A percentile compares a stretch with the other conserved stretches of the same genome.
These are phyloP conservation scores for Iphiclides podalirius DNA, from an alignment of 2,888 invertebrate species.

Conservation along the genomic window DNA sequence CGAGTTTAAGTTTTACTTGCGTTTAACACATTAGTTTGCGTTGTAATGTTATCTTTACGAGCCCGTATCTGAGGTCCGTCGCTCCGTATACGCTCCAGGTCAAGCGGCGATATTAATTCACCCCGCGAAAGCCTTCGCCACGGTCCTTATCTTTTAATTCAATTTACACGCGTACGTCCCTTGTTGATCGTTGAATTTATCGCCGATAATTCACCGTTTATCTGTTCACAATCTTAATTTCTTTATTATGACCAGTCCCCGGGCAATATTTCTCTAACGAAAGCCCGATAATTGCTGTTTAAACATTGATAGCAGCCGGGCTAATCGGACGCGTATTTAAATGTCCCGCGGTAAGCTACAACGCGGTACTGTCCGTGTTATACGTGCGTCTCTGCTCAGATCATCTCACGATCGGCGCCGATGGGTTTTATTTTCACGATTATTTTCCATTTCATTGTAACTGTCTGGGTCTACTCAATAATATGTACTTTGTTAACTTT, in stretches of 20 bases:
- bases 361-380: conserved; percentile 22
- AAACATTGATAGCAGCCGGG: conserved; percentile 29
- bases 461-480: conserved; percentile 1
- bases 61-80: conserved; percentile 31
- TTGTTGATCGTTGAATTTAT: conserved; percentile 62
- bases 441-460: conserved; percentile 3
- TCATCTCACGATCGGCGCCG: conserved; percentile 4
- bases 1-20: conserved; percentile 37
- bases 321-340: conserved; percentile 28
- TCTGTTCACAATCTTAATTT: conserved; percentile 61
- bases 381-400: conserved; percentile 4
- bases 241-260: conserved; percentile 54
- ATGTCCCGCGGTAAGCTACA: conserved; percentile 18
- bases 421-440: not conserved
- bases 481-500: too few species aligned
- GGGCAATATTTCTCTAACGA: conserved; percentile 34
- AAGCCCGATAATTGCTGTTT: conserved; percentile 35
- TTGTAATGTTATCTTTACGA: conserved; percentile 51
- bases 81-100: conserved; percentile 45
- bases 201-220: conserved; percentile 54
- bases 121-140: conserved; percentile 49
- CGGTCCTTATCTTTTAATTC: conserved; percentile 71
- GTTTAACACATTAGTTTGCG: conserved; percentile 40
- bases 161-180: conserved; percentile 60
- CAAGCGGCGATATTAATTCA: conserved; percentile 55